Conservation (phyloP, 2,113 vertebrate species). For the Caretta caretta region DNA sequence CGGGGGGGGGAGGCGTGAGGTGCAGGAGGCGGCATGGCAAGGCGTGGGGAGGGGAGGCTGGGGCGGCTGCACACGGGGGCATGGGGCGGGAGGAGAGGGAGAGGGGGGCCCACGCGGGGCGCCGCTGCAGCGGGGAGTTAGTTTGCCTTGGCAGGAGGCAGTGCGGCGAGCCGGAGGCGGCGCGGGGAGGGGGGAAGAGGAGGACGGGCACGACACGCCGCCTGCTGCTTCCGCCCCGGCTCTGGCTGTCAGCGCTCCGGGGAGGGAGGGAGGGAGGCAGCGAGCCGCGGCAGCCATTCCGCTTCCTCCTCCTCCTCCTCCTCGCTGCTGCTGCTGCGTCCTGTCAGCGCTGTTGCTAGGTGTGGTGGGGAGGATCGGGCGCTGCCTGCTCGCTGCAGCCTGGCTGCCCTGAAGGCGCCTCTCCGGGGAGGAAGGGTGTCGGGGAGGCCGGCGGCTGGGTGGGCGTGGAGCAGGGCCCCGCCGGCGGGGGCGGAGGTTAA, state of each 20-base stretch:
- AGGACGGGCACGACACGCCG: conserved; percentile 65
- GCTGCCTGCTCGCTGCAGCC: background rate
- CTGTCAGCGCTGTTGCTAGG: conserved; percentile 88
- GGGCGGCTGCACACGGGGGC: conserved; percentile 36
- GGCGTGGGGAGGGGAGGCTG: background rate
- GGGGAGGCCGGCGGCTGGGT: background rate
- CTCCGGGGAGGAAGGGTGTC: background rate
- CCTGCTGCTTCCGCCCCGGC: conserved; percentile 79
- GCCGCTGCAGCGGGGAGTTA: conserved; percentile 32
- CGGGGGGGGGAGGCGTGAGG: background rate
- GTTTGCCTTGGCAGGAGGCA: conserved; percentile 52
- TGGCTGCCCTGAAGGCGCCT: background rate
- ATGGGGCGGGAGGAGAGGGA: background rate
- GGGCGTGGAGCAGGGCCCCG: background rate
- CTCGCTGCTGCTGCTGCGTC: conserved; percentile 80
- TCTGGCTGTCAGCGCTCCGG: conserved; percentile 71
- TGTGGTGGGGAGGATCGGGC: conserved; percentile 74
- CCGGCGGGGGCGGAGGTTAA: background rate
- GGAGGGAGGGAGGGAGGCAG: conserved; percentile 15
- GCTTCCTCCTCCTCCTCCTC: conserved; percentile 43
- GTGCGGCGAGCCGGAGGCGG: background rate
- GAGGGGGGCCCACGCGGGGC: conserved; percentile 38
- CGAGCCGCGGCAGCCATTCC: conserved; percentile 33
- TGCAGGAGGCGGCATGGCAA: background rate
- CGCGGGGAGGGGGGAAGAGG: background rate